These are phyloP conservation scores for Anthopleura xanthogrammica DNA, from an alignment of 92 coral and sea anemone species.

Conservation along the genomic window DNA sequence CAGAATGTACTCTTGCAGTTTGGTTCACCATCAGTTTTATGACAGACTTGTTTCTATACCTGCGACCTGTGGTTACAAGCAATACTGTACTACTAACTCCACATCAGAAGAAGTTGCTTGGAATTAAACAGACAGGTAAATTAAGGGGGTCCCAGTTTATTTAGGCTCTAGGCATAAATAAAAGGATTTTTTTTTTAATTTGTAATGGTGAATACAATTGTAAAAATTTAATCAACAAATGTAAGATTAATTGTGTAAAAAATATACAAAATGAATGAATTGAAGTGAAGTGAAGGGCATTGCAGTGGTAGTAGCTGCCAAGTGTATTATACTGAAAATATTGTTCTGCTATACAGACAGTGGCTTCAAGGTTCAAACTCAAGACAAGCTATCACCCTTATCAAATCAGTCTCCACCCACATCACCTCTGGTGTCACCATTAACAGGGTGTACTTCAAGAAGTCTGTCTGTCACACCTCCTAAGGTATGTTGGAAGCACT, in stretches of 20 bases:
- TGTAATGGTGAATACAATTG: too few species aligned
- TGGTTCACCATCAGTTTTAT: slow-evolving; percentile 86
- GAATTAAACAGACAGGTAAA: slow-evolving; percentile 79
- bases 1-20: slow-evolving; percentile 78
- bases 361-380: slow-evolving; percentile 50
- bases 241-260: too few species aligned
- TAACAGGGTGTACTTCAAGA: slow-evolving; percentile 26
- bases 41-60: slow-evolving; percentile 71
- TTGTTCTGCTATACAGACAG: slow-evolving; percentile 25
- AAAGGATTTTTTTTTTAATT: too few species aligned
- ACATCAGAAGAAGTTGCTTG: slow-evolving; percentile 74
- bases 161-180: too few species aligned
- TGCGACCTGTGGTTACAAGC: slow-evolving; percentile 72
- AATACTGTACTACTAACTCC: slow-evolving; percentile 79
- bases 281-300: too few species aligned
- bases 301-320: neutral
- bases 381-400: slow-evolving; percentile 24
- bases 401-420: slow-evolving; percentile 26
- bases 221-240: too few species aligned
- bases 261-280: too few species aligned
- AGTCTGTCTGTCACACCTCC: slow-evolving; percentile 21
- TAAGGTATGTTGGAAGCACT: neutral
- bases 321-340: too few species aligned
- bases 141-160: too few species aligned
- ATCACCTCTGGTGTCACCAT: slow-evolving; percentile 44